Evolutionary conservation across 2,888 invertebrate species (phyloP).

Genomic region (Orthosia gracilis): DNA sequence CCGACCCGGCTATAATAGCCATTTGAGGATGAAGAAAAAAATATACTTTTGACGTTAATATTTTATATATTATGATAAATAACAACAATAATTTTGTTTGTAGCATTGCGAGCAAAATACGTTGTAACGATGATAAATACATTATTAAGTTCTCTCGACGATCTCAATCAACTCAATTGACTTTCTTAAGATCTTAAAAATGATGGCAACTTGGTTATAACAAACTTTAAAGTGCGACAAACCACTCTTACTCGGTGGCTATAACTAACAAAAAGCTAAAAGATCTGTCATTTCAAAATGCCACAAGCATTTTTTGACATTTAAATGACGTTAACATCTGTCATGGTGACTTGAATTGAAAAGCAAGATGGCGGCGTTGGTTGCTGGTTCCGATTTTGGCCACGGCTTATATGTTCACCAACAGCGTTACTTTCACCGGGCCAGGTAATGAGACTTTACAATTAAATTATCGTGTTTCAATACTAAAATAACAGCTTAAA

Average conservation of each 20-base stretch:
- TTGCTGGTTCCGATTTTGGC: background rate
- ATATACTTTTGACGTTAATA: background rate
- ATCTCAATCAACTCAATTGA: background rate
- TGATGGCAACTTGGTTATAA: background rate
- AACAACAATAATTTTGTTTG: conserved; percentile 50
- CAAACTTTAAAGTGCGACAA: background rate
- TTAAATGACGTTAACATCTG: background rate
- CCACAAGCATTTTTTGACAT: background rate
- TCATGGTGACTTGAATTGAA: background rate
- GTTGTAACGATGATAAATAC: too few relatives aligned
- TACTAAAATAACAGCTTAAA: conserved; percentile 20
- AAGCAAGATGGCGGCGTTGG: background rate
- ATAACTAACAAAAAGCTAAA: background rate
- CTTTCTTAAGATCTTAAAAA: background rate
- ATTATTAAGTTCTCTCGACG: too few relatives aligned
- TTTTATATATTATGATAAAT: conserved; percentile 24
- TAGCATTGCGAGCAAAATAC: background rate
- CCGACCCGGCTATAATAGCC: background rate
- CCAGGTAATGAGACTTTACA: background rate
- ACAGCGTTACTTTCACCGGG: background rate
- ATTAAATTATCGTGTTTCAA: conserved; percentile 25
- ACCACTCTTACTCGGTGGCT: background rate
- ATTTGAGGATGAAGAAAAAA: background rate
- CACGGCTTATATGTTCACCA: background rate
- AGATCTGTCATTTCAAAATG: background rate